Base-by-base conservation (phyloP, 2,113 vertebrate genomes). In the Lepus europaeus region DNA sequence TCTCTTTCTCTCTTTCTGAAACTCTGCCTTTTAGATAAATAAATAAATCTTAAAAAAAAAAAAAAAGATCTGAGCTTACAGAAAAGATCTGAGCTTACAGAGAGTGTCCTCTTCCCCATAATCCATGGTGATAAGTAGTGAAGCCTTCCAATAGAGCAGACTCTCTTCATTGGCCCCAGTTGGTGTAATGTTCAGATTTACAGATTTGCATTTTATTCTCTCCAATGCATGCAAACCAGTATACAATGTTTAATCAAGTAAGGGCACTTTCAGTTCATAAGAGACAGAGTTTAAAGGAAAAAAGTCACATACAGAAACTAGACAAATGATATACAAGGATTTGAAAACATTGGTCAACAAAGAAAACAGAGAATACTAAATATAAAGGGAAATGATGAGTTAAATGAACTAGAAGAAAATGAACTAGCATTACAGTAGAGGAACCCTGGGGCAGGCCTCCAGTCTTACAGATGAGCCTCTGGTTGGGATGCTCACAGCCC, bases 381-480 rank as follows among this genome's bases (percentile, higher is more conserved):
- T 49, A 63, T 5, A 85, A 39, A 53, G 19, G 20, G 13, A 14
- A 82, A 94, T n/a, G 81, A 92, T 17, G n/a, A 87, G 22, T 33
- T 31, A n/a, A 87, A 80, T 69, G 33, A 61, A 86, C 31, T 14
- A 76, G 64, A 89, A 29, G 73, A 88, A 89, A 96, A 94, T 10
- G 78, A 72, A 39, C 59, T 1, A 33, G 6, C 39, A 29, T 87
- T 86, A 19, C 31, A 72, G 86, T 80, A 33, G 59, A 84, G 27
- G 33, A 27, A 70, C 36, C 10, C 31, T 59, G 56, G 13, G 56
- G 13, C 14, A 17, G 56, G 56, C 56, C 45, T 45, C 45, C 6
- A 6, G 56, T 6, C 56, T 59, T 59, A 6, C 19, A 59, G 56
- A 59, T 20, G 56, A 59, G 13, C 56, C 56, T 16, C 56, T 59